These are phyloP conservation scores for Drosophila setosimentum DNA, from an alignment of 2,888 invertebrate species.

Conservation along the genomic window DNA sequence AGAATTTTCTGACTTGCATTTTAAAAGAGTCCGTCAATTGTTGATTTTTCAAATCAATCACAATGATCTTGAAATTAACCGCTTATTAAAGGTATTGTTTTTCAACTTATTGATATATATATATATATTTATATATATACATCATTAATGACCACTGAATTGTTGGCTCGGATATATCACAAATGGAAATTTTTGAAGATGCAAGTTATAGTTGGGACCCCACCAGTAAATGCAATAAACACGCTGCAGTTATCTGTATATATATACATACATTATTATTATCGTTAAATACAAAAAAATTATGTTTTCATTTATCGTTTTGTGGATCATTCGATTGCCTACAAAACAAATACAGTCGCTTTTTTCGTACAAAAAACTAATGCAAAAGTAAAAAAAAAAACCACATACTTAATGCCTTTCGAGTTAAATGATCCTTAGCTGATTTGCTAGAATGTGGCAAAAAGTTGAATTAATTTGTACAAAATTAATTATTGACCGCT, in stretches of 20 bases:
- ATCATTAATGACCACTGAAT: no score
- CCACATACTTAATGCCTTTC: neutral
- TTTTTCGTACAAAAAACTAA: conserved; percentile 11
- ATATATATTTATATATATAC: no score
- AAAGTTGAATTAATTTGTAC: neutral
- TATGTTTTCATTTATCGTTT: conserved; percentile 19
- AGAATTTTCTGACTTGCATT: neutral
- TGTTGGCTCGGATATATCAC: neutral
- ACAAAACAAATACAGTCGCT: conserved; percentile 29
- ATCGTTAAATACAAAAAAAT: conserved; percentile 40
- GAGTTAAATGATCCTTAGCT: conserved; percentile 6
- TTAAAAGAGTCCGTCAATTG: neutral
- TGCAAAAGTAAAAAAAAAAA: neutral
- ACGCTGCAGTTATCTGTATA: conserved; percentile 32
- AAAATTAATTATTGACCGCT: neutral
- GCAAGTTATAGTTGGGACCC: neutral
- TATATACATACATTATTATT: conserved; percentile 49
- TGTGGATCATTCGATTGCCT: conserved; percentile 6
- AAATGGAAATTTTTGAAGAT: neutral
- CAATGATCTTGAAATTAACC: no score
- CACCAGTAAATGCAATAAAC: conserved; percentile 2
- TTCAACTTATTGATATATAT: neutral
- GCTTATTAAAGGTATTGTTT: neutral
- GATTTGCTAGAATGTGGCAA: conserved; percentile 1
- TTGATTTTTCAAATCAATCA: neutral